A percentile compares a stretch with the other conserved stretches of the same genome.
phyloP scores from a whole-genome alignment of 1,140 invertebrate species.

The Linepithema humile region DNA sequence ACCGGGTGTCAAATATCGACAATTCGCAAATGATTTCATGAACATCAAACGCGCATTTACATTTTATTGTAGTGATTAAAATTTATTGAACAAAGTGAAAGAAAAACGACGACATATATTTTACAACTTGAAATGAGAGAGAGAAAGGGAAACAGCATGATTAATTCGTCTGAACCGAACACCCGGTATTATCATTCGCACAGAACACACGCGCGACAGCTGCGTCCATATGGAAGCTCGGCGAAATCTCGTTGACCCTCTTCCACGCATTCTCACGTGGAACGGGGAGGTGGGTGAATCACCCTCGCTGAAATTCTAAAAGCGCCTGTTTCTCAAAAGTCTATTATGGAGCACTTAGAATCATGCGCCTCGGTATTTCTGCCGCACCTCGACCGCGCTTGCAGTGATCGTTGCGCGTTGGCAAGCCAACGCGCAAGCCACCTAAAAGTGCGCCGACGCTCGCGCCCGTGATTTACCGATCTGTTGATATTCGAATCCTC shows the following conservation, averaged over 20 bases:
- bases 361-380: slow-evolving; percentile 63
- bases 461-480: slow-evolving; percentile 24
- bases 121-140: neutral
- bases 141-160: neutral
- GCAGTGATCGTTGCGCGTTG: slow-evolving; percentile 27
- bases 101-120: neutral
- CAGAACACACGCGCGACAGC: slow-evolving; percentile 49
- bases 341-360: slow-evolving; percentile 70
- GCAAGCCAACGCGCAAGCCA: neutral
- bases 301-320: slow-evolving; percentile 70
- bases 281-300: slow-evolving; percentile 55
- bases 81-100: neutral
- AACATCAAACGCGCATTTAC: neutral
- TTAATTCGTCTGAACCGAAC: neutral
- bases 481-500: slow-evolving; percentile 11
- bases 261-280: slow-evolving; percentile 62
- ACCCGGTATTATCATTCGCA: neutral
- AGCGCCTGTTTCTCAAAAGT: slow-evolving; percentile 69
- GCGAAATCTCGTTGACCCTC: slow-evolving; percentile 64
- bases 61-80: neutral
- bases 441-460: slow-evolving; percentile 1
- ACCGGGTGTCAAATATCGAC: slow-evolving; percentile 1
- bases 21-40: neutral
- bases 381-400: slow-evolving; percentile 8
- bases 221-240: slow-evolving; percentile 61